A percentile compares a stretch with the other conserved stretches of the same genome.
These are phyloP conservation scores for Bimastos eiseni DNA, from an alignment of 2,888 invertebrate genomes.

Conservation along the genomic window DNA sequence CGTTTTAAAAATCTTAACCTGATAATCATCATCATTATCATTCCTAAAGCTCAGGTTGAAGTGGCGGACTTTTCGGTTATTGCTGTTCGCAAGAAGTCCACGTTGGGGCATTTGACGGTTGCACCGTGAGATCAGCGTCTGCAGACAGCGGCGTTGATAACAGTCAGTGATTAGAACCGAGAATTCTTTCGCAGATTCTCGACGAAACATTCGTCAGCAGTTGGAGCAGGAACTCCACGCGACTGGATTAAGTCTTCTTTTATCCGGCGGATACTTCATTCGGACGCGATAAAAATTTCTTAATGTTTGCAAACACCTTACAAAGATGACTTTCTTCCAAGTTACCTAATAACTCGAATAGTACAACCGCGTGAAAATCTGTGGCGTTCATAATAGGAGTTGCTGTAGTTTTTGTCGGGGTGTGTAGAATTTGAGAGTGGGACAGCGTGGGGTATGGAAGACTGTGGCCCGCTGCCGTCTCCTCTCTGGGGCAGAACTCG, in stretches of 20 bases:
- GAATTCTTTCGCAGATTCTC: neutral
- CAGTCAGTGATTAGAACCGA: neutral
- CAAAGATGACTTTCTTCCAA: neutral
- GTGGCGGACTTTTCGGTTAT: neutral
- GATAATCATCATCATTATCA: too few relatives aligned
- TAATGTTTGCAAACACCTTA: neutral
- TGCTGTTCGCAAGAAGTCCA: conserved; percentile 7
- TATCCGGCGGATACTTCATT: neutral
- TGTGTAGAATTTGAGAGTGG: neutral
- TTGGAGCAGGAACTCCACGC: neutral
- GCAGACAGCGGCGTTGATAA: neutral
- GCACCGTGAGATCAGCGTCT: neutral
- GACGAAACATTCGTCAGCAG: neutral
- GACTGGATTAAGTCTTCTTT: neutral
- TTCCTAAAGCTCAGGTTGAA: too few relatives aligned
- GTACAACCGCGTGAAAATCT: neutral
- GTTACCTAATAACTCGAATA: neutral
- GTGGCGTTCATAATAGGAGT: neutral
- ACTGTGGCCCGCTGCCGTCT: neutral
- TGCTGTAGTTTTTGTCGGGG: neutral
- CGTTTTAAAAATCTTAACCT: too few relatives aligned
- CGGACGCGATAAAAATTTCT: neutral
- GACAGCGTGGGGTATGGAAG: neutral
- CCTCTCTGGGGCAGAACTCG: neutral
- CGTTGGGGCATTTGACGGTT: neutral